A percentile compares a stretch with the other conserved stretches of the same genome.
phyloP scores from a whole-genome alignment of 1,140 invertebrate species.

The Drosophila mauritiana region DNA sequence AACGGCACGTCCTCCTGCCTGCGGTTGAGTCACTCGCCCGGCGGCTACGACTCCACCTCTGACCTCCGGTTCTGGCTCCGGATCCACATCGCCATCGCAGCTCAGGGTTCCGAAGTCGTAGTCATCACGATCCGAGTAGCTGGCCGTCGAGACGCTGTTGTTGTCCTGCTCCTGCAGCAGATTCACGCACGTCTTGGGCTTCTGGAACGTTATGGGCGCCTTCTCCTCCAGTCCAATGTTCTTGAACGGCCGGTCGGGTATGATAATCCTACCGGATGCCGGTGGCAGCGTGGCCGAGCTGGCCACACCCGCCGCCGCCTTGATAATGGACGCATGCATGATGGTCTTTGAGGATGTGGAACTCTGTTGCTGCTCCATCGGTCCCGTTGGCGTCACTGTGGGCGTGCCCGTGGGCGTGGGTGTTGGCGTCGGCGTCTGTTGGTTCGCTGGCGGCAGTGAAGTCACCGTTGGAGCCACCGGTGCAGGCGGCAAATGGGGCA shows the following conservation, averaged over 20 bases:
- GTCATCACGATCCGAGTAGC: conserved; percentile 83
- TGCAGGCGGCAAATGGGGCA: conserved; percentile 23
- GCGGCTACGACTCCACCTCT: conserved; percentile 14
- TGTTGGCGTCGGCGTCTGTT: conserved; percentile 14
- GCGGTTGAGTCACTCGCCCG: background rate
- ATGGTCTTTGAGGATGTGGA: conserved; percentile 83
- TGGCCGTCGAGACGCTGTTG: conserved; percentile 79
- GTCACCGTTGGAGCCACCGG: conserved; percentile 1
- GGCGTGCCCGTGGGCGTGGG: conserved; percentile 12
- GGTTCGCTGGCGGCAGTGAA: background rate
- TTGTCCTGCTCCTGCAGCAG: conserved; percentile 75
- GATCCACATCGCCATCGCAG: conserved; percentile 65
- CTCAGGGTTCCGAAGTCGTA: conserved; percentile 82
- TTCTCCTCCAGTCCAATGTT: conserved; percentile 82
- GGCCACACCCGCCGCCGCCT: conserved; percentile 54
- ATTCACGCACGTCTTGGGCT: conserved; percentile 71
- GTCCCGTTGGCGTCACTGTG: background rate
- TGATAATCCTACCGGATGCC: conserved; percentile 63
- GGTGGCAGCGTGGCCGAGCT: conserved; percentile 56
- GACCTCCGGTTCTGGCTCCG: conserved; percentile 15
- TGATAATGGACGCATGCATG: conserved; percentile 84
- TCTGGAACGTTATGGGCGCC: conserved; percentile 77
- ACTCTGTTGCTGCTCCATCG: conserved; percentile 64
- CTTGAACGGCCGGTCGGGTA: conserved; percentile 81
- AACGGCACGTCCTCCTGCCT: conserved; percentile 1